A percentile compares a stretch with the other conserved stretches of the same genome.
Conservation (phyloP, 2,797 vertebrate genomes). For the Philypnodon macrostomus region DNA sequence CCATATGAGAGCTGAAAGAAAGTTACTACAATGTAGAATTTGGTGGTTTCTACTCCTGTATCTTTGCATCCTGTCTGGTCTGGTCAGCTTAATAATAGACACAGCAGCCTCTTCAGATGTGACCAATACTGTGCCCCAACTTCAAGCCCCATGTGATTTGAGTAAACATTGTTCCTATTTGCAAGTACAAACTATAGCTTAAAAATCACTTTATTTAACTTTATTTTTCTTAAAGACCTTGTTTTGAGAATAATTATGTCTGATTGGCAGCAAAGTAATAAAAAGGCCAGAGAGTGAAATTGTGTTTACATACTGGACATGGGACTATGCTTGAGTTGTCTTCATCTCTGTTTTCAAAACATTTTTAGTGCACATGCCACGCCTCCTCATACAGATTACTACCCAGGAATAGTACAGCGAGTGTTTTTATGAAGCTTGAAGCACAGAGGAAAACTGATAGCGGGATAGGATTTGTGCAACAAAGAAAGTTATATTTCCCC, state of each 20-base stretch:
- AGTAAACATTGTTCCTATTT: too few species aligned
- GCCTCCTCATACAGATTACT: slow-evolving; percentile 25
- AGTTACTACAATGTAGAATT: neutral
- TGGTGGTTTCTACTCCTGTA: too few species aligned
- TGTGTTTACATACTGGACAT: slow-evolving; percentile 28
- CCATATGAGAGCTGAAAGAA: slow-evolving; percentile 1
- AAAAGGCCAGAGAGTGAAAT: slow-evolving; percentile 6
- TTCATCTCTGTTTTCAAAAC: slow-evolving; percentile 47
- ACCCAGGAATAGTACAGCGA: slow-evolving; percentile 24
- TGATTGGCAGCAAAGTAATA: neutral
- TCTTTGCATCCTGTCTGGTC: too few species aligned
- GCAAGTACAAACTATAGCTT: too few species aligned
- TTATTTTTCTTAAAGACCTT: too few species aligned
- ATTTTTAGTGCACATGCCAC: slow-evolving; percentile 18
- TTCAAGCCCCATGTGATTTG: neutral
- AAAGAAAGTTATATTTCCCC: slow-evolving; percentile 30
- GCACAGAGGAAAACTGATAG: slow-evolving; percentile 32
- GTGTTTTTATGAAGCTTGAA: slow-evolving; percentile 20
- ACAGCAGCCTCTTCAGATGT: too few species aligned
- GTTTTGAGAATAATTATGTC: too few species aligned
- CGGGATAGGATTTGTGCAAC: slow-evolving; percentile 17
- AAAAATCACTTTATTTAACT: too few species aligned
- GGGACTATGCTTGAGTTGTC: slow-evolving; percentile 16
- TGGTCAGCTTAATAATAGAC: too few species aligned
- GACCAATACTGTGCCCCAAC: neutral